phyloP scores from a whole-genome alignment of 2,888 invertebrate species.

The Flabesymbios commensalis region DNA sequence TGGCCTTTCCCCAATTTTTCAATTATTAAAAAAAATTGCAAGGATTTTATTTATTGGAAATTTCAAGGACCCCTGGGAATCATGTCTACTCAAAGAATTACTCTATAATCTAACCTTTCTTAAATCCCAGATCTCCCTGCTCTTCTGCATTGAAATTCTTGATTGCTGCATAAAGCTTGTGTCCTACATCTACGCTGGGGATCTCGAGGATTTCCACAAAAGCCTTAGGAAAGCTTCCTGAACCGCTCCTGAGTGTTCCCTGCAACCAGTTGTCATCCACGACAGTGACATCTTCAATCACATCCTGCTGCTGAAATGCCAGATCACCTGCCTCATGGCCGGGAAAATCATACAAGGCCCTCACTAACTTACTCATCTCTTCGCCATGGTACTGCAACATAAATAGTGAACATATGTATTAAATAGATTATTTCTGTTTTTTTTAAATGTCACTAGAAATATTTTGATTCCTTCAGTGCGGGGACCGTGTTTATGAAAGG shows the following conservation, averaged over 20 bases:
- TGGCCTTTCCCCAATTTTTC: background rate
- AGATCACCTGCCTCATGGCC: constrained; percentile 49
- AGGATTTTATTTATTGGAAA: too few relatives aligned
- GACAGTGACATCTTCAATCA: constrained; percentile 43
- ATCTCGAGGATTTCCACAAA: constrained; percentile 49
- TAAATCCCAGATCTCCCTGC: constrained; percentile 51
- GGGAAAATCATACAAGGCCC: constrained; percentile 50
- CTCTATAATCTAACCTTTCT: constrained; percentile 44
- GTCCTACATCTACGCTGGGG: constrained; percentile 40
- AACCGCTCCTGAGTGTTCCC: constrained; percentile 38
- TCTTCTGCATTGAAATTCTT: constrained; percentile 48
- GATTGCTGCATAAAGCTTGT: constrained; percentile 49
- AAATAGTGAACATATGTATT: too few relatives aligned
- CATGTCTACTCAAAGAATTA: background rate
- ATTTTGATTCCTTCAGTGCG: too few relatives aligned
- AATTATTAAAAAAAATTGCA: too few relatives aligned
- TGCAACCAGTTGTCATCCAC: constrained; percentile 53
- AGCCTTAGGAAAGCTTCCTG: constrained; percentile 51
- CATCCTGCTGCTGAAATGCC: constrained; percentile 44
- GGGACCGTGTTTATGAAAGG: too few relatives aligned
- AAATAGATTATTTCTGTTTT: too few relatives aligned
- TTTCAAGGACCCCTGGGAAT: background rate
- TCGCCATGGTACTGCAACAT: too few relatives aligned
- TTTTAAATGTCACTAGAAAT: too few relatives aligned
- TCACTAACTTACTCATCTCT: too few relatives aligned